Evolutionary conservation across 2,113 vertebrate species (phyloP), one percentile per base, ranked within the genome.

Genomic region (Gymnogyps californianus): DNA sequence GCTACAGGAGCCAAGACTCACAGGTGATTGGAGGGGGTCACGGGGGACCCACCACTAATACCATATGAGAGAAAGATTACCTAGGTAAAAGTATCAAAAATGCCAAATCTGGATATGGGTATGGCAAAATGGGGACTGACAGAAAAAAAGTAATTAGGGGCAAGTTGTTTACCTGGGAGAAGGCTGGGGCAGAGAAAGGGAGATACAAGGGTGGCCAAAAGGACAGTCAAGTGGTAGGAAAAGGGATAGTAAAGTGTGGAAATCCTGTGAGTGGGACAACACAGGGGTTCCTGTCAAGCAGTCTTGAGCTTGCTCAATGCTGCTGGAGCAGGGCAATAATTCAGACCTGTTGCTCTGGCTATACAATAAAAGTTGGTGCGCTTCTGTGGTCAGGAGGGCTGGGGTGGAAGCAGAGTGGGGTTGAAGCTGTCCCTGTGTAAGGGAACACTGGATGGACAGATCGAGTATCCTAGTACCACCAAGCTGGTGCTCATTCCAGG

Each of bases 391-490:
- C 26, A 67, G 8, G 29, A 57, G 26, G 16, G 12, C 18, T 58
- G 26, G 11, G 2, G 2, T 59, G 3, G 51, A 34, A 58, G 13
- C 13, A 66, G 4, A 10, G 6, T 42, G 21, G 14, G 11, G 12
- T 52, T 13, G 34, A 66, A 55, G 11, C 10, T 79, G 20, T 38
- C 12, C 8, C 26, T 42, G 7, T 83, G 8, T 10, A 34, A 49
- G 8, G 31, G 21, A 84, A 16, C 14, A n/a, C 4, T 0, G 1
- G 13, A 7, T 64, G n/a, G 22, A 13, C 14, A 22, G 34, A n/a
- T 10, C 3, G 4, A n/a, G 12, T 16, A n/a, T 46, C 16, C 9
- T 34, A 19, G 20, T 44, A n/a, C 4, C 18, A 44, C 13, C 31
- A 15, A 20, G 3, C 2, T 24, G 5, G 3, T 75, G n/a, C 10